Evolutionary conservation across 2,113 vertebrate species (phyloP), one percentile per base, ranked within the genome.

Genomic region (Apeltes quadracus): DNA sequence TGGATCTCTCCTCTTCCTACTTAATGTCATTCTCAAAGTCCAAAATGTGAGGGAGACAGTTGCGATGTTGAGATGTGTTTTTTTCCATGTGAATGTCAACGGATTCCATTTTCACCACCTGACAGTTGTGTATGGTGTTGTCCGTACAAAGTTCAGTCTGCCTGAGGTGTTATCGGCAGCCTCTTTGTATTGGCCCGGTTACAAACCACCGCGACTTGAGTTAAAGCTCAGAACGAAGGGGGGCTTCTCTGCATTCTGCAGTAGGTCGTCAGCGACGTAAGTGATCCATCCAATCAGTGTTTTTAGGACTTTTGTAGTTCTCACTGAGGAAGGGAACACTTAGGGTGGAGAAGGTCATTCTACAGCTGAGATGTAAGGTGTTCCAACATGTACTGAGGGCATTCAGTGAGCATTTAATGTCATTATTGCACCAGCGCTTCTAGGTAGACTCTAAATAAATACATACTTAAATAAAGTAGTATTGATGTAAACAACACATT

Each of bases 81-180:
- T 0, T 4, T 18, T 16, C 4, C 8, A 14, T 9, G 16, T 27
- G 34, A 7, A 61, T 27, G 15, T 53, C 29, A 6, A 56, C 15
- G 50, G 20, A 34, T 32, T 34, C 43, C 15, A 27, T 67, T 64
- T 11, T 51, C 14, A 27, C 44, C 44, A 10, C 9, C 23, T 48
- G 39, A 20, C 15, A 43, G 38, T 13, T 59, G 59, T 15, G 57
- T 16, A 12, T 44, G 27, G 16, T 50, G 63, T 5, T 56, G 23
- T 59, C 44, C n/a, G 51, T 29, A 18, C 44, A 81, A 75, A 72
- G 70, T 65, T 34, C 62, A 72, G 12, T 22, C n/a, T 23, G 1
- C 29, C 61, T 3, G n/a, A 15, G 13, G 50, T 69, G 20, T 78
- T 39, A 48, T 44, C 70, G 61, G 38, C 20, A 22, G 16, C 16